phyloP scores from a whole-genome alignment of 2,888 invertebrate genomes.

The Eupithecia insigniata region DNA sequence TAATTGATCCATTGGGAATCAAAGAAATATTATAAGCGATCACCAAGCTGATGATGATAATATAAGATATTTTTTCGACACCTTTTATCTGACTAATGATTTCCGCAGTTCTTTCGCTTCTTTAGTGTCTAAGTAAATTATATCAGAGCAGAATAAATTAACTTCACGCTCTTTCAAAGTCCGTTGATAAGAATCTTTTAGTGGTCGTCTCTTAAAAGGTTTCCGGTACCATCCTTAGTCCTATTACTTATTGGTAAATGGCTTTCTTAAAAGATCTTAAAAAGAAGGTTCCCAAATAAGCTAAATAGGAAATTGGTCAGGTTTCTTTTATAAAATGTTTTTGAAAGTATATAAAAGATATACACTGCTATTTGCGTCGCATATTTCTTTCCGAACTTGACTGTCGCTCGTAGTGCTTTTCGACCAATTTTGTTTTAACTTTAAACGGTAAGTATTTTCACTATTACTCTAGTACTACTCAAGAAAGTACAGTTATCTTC shows the following conservation, averaged over 20 bases:
- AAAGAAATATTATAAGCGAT: too few relatives aligned
- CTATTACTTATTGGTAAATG: neutral
- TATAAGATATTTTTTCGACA: neutral
- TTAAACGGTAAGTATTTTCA: too few relatives aligned
- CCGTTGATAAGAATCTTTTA: neutral
- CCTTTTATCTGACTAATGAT: neutral
- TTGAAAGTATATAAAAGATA: neutral
- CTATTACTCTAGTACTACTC: too few relatives aligned
- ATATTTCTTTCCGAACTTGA: neutral
- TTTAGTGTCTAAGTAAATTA: neutral
- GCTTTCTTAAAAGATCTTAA: neutral
- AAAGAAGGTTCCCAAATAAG: neutral
- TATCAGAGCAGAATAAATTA: neutral
- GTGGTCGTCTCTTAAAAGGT: neutral
- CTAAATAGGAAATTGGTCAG: neutral
- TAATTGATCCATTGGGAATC: too few relatives aligned
- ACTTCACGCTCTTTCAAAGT: conserved; percentile 5
- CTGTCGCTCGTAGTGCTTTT: too few relatives aligned
- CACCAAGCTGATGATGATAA: neutral
- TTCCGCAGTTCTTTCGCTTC: neutral
- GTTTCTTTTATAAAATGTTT: neutral
- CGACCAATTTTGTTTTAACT: too few relatives aligned
- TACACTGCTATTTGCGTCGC: neutral
- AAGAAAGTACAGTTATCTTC: too few relatives aligned
- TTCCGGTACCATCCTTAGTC: neutral